Evolutionary conservation across 2,113 vertebrate genomes (phyloP), one percentile per base, ranked within the genome.

Genomic region (Lophura nycthemera): DNA sequence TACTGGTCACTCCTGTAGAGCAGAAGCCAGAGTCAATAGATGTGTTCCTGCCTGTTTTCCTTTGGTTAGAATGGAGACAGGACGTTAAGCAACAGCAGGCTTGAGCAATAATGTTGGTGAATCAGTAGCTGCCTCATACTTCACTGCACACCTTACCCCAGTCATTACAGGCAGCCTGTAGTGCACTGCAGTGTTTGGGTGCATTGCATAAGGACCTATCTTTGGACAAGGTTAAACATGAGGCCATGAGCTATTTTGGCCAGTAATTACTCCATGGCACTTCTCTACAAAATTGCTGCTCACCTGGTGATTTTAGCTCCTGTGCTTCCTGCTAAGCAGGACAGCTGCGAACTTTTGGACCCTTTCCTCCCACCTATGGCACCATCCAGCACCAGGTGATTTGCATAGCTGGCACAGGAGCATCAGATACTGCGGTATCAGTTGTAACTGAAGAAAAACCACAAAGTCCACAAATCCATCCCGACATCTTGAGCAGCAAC

Each of bases 1-100:
- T 76, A 78, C 45, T 72, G 89, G n/a, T 34, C 1, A 2, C 19
- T 65, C 42, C 54, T 27, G 38, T 3, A 76, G 54, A 11, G 20
- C 74, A 65, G 59, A 4, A 14, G 81, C 89, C 82, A 84, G 91
- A 74, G 89, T 54, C 84, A 65, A 82, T 10, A 87, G 61, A 27
- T 2, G 27, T 3, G 32, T 21, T 89, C 15, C 92, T 45, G 59
- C 6, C 67, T 54, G 69, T 40, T 60, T 64, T 65, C 65, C 61
- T 47, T 38, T 24, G 66, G 52, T 24, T 40, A 3, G 54, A 1
- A 0, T 0, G 2, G 43, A 60, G 48, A 3, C 36, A 34, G 79
- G 42, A 21, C 59, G 13, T 83, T 40, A 61, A 75, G 87, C 48
- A 71, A 50, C 10, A 30, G 11, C 3, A 18, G 45, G 22, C 32